phyloP scores from a whole-genome alignment of 2,113 vertebrate species.

The Thalassarche chlororhynchos region DNA sequence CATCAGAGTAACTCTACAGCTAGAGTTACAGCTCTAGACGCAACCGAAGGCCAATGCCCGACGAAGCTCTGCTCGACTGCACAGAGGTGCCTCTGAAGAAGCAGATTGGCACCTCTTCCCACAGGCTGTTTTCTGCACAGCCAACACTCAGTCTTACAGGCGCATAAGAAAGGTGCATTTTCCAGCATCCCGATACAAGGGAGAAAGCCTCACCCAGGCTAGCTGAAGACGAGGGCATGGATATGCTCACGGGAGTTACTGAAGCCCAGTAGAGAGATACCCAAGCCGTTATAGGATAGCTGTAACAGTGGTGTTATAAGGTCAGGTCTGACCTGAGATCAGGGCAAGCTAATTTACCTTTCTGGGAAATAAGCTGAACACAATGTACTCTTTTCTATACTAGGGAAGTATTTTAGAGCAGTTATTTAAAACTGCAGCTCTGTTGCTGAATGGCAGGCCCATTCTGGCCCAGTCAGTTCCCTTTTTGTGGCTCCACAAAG shows the following conservation, averaged over 20 bases:
- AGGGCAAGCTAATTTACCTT: background rate
- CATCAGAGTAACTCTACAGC: background rate
- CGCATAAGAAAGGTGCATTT: background rate
- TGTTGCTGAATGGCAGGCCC: background rate
- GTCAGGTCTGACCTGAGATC: background rate
- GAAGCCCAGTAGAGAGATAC: background rate
- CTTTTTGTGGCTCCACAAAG: background rate
- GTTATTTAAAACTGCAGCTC: background rate
- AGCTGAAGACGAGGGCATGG: background rate
- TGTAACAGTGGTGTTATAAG: background rate
- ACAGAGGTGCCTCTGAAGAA: background rate
- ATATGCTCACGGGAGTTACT: accelerated
- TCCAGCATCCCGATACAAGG: background rate
- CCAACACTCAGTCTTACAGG: accelerated
- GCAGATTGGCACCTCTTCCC: background rate
- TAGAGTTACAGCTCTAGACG: background rate
- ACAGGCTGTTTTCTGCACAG: background rate
- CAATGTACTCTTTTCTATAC: background rate
- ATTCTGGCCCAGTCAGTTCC: background rate
- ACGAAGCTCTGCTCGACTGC: background rate
- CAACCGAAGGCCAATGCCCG: background rate
- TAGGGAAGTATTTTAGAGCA: background rate
- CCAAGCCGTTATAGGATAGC: background rate
- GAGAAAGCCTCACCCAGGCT: background rate
- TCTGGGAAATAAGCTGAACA: background rate